Evolutionary conservation across 2,797 vertebrate species (phyloP).

Genomic region (Vipera ursinii): DNA sequence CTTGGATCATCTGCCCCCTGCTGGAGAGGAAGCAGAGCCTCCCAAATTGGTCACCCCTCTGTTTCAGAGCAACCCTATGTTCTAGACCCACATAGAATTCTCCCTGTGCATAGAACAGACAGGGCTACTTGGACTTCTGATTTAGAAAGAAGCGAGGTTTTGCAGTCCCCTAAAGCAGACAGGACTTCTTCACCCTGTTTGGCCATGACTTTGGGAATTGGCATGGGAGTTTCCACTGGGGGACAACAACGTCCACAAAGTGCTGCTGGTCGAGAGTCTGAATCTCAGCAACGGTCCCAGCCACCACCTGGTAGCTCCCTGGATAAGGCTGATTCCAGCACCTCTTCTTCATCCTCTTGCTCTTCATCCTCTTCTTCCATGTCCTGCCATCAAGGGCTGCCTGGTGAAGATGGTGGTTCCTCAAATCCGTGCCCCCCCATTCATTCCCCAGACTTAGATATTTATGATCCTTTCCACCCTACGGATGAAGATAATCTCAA

Average conservation of each 20-base stretch:
- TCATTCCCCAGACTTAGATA: conserved; percentile 69
- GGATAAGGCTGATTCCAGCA: conserved; percentile 58
- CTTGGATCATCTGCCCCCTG: conserved; percentile 11
- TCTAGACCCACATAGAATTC: conserved; percentile 33
- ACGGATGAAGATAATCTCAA: conserved; percentile 75
- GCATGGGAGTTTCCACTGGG: conserved; percentile 51
- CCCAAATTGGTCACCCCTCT: not conserved
- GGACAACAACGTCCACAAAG: conserved; percentile 53
- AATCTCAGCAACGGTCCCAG: conserved; percentile 46
- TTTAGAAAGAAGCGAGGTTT: conserved; percentile 8
- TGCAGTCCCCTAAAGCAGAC: conserved; percentile 1
- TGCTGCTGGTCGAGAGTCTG: conserved; percentile 47
- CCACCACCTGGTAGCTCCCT: conserved; percentile 32
- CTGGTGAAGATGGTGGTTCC: conserved; percentile 35
- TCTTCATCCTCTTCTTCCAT: conserved; percentile 79
- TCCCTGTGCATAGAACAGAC: conserved; percentile 5
- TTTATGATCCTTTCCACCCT: conserved; percentile 88
- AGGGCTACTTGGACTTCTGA: conserved; percentile 18
- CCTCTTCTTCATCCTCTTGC: conserved; percentile 74
- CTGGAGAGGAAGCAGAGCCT: not conserved
- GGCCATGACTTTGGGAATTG: conserved; percentile 66
- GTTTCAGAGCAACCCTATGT: not conserved
- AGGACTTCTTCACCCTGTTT: conserved; percentile 29
- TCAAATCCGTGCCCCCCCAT: conserved; percentile 47
- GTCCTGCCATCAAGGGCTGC: conserved; percentile 55